Evolutionary conservation across 1,140 invertebrate species (phyloP).

Genomic region (Zaprionus ornatus): DNA sequence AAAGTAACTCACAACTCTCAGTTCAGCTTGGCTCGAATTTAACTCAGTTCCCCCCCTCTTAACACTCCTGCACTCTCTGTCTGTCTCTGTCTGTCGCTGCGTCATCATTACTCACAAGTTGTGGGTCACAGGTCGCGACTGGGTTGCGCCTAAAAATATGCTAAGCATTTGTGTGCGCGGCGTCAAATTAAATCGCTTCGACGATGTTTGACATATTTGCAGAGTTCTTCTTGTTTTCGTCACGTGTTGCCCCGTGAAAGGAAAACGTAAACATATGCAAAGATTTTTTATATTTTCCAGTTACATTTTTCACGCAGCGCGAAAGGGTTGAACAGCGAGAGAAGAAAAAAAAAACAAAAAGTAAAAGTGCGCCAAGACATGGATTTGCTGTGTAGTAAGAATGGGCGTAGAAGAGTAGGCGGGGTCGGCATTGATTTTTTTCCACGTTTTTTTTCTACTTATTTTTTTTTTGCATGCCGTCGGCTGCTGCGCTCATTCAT

Average conservation of each 20-base stretch:
- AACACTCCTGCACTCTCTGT: constrained; percentile 15
- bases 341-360: constrained; percentile 45
- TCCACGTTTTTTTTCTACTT: constrained; percentile 17
- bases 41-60: background rate
- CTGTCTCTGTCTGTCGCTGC: constrained; percentile 38
- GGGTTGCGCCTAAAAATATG: constrained; percentile 71
- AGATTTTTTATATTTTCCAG: constrained; percentile 75
- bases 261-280: constrained; percentile 44
- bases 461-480: constrained; percentile 39
- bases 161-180: constrained; percentile 65
- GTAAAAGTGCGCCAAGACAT: constrained; percentile 62
- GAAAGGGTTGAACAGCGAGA: constrained; percentile 70
- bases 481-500: constrained; percentile 71
- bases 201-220: constrained; percentile 79
- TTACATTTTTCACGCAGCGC: constrained; percentile 64
- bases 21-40: constrained; percentile 6
- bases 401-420: constrained; percentile 32
- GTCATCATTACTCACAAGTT: constrained; percentile 82
- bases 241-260: constrained; percentile 30
- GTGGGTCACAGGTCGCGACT: constrained; percentile 40
- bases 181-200: constrained; percentile 77
- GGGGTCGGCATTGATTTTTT: constrained; percentile 71
- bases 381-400: constrained; percentile 30
- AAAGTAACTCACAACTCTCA: constrained; percentile 35
- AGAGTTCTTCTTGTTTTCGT: constrained; percentile 58